Evolutionary conservation across 2,797 vertebrate species (phyloP).

Genomic region (Simalia tracyae): DNA sequence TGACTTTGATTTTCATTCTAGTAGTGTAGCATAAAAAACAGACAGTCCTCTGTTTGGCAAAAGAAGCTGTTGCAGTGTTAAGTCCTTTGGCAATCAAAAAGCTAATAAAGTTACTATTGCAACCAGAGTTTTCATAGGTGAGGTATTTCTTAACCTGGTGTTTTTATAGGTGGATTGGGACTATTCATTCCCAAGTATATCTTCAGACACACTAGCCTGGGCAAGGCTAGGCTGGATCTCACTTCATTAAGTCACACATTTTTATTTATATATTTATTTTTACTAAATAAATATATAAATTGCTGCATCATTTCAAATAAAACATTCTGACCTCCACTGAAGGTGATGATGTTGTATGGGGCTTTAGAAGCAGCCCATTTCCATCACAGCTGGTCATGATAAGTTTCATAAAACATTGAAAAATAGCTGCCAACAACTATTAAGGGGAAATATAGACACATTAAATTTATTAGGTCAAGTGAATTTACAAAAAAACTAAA

Average conservation of each 20-base stretch:
- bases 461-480: too few relatives aligned
- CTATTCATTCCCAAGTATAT: too few relatives aligned
- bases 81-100: not conserved
- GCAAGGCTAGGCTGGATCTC: not conserved
- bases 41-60: not conserved
- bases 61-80: not conserved
- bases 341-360: not conserved
- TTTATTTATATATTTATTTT: not conserved
- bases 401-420: not conserved
- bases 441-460: too few relatives aligned
- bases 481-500: too few relatives aligned
- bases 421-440: not conserved
- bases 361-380: not conserved
- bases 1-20: conserved; percentile 5
- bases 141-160: too few relatives aligned
- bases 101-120: not conserved
- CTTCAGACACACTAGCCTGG: too few relatives aligned
- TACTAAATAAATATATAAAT: not conserved
- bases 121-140: not conserved
- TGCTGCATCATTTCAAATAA: not conserved
- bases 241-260: not conserved
- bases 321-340: not conserved
- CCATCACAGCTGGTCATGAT: not conserved
- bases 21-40: conserved; percentile 2
- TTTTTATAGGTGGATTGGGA: too few relatives aligned